phyloP scores from a whole-genome alignment of 2,888 invertebrate species.

The Petrolisthes manimaculis region DNA sequence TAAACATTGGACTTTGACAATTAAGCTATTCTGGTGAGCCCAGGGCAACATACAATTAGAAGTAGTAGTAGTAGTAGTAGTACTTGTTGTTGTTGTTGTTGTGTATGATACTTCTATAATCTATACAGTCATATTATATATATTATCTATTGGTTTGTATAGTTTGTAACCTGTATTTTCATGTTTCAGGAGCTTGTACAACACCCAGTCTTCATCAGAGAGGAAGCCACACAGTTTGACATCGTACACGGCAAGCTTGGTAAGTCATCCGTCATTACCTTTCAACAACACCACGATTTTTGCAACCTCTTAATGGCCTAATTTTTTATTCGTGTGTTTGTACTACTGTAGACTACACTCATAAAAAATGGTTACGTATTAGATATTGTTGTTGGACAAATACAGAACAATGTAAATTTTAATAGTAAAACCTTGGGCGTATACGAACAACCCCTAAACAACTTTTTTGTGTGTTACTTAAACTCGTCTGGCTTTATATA shows the following conservation, averaged over 20 bases:
- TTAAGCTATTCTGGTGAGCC: too few species aligned
- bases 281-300: not conserved
- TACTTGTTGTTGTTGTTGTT: not conserved
- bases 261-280: conserved; percentile 71
- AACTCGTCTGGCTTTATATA: too few species aligned
- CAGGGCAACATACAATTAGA: too few species aligned
- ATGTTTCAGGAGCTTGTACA: conserved; percentile 78
- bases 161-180: not conserved
- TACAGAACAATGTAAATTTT: too few species aligned
- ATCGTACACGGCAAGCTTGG: conserved; percentile 90
- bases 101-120: not conserved
- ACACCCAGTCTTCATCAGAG: conserved; percentile 84
- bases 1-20: too few species aligned
- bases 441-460: too few species aligned
- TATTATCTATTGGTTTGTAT: not conserved
- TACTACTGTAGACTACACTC: not conserved
- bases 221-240: conserved; percentile 85
- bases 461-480: too few species aligned
- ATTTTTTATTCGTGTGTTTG: not conserved
- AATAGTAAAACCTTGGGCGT: too few species aligned
- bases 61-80: too few species aligned
- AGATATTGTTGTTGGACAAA: not conserved
- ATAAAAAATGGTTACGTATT: not conserved
- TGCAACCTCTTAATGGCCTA: not conserved
- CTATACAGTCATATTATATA: not conserved